phyloP scores from a whole-genome alignment of 2,888 invertebrate species.

The Pyrrhosoma nymphula region DNA sequence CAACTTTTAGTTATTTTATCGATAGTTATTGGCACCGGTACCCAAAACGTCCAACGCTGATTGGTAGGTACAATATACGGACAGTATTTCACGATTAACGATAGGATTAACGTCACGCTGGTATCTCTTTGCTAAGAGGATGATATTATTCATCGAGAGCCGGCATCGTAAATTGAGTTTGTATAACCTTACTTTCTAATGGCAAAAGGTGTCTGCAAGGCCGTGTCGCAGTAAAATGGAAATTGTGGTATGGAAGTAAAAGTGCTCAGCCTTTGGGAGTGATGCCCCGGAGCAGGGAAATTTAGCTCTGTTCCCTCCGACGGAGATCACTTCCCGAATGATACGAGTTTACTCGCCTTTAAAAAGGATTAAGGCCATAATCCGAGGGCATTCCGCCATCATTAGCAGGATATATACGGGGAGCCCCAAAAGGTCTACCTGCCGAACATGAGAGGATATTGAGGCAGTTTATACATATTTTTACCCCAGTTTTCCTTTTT shows the following conservation, averaged over 20 bases:
- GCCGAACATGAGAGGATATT: neutral
- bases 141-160: no score
- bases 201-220: no score
- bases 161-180: no score
- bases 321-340: neutral
- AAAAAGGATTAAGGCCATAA: constrained; percentile 15
- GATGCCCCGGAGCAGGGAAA: neutral
- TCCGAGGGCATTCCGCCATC: neutral
- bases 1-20: no score
- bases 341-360: neutral
- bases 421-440: neutral
- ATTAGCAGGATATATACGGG: neutral
- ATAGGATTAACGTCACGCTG: no score
- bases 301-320: neutral
- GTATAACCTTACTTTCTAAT: no score
- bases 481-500: neutral
- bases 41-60: no score
- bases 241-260: neutral
- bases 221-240: no score
- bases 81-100: no score
- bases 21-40: no score
- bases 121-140: no score
- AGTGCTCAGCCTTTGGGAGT: neutral
- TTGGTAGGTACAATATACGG: no score
- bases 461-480: neutral